Evolutionary conservation across 1,140 invertebrate genomes (phyloP).

Genomic region (Cydia amplana): DNA sequence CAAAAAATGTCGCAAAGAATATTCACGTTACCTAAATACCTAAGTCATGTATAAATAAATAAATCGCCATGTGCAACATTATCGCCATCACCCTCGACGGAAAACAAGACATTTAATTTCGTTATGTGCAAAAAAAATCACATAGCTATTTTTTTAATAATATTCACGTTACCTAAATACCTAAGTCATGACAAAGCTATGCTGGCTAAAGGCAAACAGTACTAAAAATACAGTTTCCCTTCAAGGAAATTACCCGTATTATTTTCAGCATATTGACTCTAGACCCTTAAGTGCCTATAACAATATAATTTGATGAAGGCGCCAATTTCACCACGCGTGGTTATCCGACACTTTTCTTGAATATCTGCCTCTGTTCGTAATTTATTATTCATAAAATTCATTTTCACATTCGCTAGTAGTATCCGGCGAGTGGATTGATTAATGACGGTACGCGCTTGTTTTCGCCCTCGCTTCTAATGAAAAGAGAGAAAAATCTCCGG

Average conservation of each 20-base stretch:
- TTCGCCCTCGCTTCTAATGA: conserved; percentile 42
- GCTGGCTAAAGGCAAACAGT: conserved; percentile 8
- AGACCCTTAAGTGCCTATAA: conserved; percentile 20
- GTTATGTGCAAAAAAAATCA: too few relatives aligned
- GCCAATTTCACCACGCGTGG: conserved; percentile 36
- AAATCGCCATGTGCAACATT: too few relatives aligned
- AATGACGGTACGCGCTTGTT: conserved; percentile 45
- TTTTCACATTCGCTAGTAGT: conserved; percentile 50
- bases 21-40: not conserved
- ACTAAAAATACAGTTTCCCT: conserved; percentile 19
- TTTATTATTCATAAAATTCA: conserved; percentile 51
- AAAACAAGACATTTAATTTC: too few relatives aligned
- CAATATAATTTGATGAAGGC: conserved; percentile 29
- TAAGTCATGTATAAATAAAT: too few relatives aligned
- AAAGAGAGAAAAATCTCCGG: conserved; percentile 35
- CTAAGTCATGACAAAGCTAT: not conserved
- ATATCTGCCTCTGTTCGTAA: conserved; percentile 38
- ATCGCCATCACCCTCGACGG: too few relatives aligned
- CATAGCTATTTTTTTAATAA: too few relatives aligned
- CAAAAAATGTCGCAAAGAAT: not conserved
- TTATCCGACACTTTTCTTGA: conserved; percentile 39
- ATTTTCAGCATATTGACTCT: conserved; percentile 25
- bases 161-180: not conserved
- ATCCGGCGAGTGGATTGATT: conserved; percentile 48
- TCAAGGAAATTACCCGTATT: conserved; percentile 6